Percentiles rank a stretch among this genome's conserved stretches.
Evolutionary conservation across 2,797 vertebrate genomes (phyloP).

Genomic region (Ctenosaura bakeri): DNA sequence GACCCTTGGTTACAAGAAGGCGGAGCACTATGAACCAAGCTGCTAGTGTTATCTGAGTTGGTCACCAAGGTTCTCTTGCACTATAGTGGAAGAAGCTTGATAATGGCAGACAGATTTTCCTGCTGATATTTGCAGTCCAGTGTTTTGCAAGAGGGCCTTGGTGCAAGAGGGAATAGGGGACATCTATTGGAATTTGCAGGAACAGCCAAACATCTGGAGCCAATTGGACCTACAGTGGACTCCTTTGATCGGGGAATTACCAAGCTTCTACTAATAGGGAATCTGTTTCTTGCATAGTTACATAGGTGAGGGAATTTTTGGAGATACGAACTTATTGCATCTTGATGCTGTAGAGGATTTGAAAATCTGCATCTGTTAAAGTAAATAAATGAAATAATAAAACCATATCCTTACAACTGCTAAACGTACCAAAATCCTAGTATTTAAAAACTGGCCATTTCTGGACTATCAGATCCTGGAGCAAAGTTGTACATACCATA

Average conservation of each 20-base stretch:
- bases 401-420: neutral
- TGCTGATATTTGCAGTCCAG: neutral
- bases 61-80: neutral
- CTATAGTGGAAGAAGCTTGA: neutral
- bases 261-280: neutral
- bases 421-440: neutral
- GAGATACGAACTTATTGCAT: neutral
- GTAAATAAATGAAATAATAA: neutral
- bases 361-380: neutral
- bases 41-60: neutral
- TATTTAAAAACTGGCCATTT: neutral
- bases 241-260: neutral
- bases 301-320: neutral
- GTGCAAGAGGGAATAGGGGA: too few relatives aligned
- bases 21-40: neutral
- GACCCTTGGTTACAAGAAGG: neutral
- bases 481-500: neutral
- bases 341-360: neutral
- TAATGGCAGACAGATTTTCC: neutral
- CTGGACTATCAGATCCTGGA: neutral
- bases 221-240: neutral
- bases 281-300: neutral
- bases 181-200: neutral
- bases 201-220: neutral
- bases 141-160: neutral